phyloP scores from a whole-genome alignment of 2,113 vertebrate genomes.

The Sinosuthora webbiana region DNA sequence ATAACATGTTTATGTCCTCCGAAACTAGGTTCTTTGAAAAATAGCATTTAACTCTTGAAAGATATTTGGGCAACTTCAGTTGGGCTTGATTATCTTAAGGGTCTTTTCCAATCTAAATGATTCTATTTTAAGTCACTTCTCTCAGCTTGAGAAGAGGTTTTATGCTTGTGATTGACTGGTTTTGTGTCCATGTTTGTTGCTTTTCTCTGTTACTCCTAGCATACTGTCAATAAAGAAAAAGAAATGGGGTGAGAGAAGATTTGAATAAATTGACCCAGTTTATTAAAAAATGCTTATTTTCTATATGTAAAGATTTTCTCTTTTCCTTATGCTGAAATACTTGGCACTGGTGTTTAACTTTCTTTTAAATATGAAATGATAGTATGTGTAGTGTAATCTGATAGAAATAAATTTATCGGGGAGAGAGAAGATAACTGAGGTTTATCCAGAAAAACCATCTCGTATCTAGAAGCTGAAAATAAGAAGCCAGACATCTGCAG shows the following conservation, averaged over 20 bases:
- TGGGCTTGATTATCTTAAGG: background rate
- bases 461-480: background rate
- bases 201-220: background rate
- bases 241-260: background rate
- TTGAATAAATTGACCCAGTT: background rate
- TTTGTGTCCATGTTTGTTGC: background rate
- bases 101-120: background rate
- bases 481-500: background rate
- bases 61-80: background rate
- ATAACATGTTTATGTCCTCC: background rate
- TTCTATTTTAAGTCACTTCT: background rate
- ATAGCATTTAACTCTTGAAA: background rate
- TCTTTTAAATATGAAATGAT: background rate
- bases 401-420: background rate
- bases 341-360: background rate
- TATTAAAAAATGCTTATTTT: constrained; percentile 8
- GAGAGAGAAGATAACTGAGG: background rate
- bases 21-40: background rate
- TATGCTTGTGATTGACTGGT: background rate
- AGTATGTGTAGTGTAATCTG: background rate
- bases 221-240: background rate
- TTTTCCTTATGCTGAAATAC: background rate
- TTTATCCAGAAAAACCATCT: background rate
- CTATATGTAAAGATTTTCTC: background rate
- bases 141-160: background rate